Evolutionary conservation across 2,888 invertebrate genomes (phyloP), one percentile per base, ranked within the genome.

Genomic region (Pandemis corylana): DNA sequence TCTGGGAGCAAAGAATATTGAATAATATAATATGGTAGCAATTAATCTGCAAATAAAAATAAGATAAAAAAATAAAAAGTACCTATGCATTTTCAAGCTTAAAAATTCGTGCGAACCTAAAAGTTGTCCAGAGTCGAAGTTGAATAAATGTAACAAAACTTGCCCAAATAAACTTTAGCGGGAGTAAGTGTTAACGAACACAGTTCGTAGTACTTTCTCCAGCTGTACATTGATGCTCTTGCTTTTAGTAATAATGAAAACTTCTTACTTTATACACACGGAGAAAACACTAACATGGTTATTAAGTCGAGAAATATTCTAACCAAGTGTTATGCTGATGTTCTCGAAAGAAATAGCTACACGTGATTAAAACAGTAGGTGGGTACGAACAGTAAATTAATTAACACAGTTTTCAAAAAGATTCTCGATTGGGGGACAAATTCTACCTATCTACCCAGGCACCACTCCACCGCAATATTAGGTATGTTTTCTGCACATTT

Each of bases 131-230:
- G 77, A 79, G 78, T 77, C 56, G 66, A 80, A 81, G 85, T 69
- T 42, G 41, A 46, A 86, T 86, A 85, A 85, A 86, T 87, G 88
- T 87, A 84, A 79, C 82, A 77, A 81, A 89, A 88, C 83, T 89
- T 86, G 73, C 75, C 76, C 64, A 75, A 78, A 68, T 74, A 78
- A 87, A 87, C 81, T 87, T 86, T 80, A 82, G 80, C 81, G 75
- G 72, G 49, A 70, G 77, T 80, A 79, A 79, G 80, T 81, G 81
- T 82, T 87, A 88, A 87, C 84, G 85, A 85, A 56, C 20, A 56
- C 28, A 28, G 20, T 7, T 9, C 20, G 56, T 10, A 81, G 76
- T 72, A 77, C 73, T 78, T 79, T 80, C 82, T 80, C 77, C 68
- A 77, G 79, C 80, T 80, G 80, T 53, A 59, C 59, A 59, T 59